Evolutionary conservation across 2,113 vertebrate genomes (phyloP).

Genomic region (Ceuthmochares aereus): DNA sequence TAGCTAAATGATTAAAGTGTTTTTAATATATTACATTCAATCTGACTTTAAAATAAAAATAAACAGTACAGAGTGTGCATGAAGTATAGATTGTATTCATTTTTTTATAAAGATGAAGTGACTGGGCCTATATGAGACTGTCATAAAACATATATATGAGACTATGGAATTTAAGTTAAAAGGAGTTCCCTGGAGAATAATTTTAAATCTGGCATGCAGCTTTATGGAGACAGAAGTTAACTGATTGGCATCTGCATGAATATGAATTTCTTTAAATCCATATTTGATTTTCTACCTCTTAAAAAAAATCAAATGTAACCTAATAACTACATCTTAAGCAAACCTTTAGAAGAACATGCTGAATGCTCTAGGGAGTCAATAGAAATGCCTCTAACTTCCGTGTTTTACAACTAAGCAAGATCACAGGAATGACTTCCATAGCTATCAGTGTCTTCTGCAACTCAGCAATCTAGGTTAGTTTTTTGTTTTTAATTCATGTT

Average conservation of each 20-base stretch:
- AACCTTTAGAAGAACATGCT: constrained; percentile 17
- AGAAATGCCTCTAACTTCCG: background rate
- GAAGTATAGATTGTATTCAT: background rate
- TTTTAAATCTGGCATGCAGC: constrained; percentile 1
- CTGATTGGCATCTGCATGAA: constrained; percentile 32
- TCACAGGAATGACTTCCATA: background rate
- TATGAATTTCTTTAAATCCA: constrained; percentile 48
- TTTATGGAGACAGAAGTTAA: constrained; percentile 28
- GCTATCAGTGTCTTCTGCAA: background rate
- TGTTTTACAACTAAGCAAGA: background rate
- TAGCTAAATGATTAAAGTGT: constrained; percentile 63
- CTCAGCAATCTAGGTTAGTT: background rate
- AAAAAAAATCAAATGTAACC: constrained; percentile 25
- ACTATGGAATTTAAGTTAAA: constrained; percentile 30
- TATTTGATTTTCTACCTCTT: constrained; percentile 12
- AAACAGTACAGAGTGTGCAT: background rate
- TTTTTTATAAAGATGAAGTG: background rate
- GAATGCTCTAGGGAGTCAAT: constrained; percentile 16
- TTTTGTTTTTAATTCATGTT: background rate
- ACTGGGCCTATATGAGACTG: background rate
- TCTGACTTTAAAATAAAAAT: constrained; percentile 64
- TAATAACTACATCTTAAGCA: constrained; percentile 19
- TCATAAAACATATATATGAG: background rate
- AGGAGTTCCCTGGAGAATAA: constrained; percentile 20
- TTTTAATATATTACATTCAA: constrained; percentile 35